Base-by-base conservation (phyloP, 2,113 vertebrate genomes). In the Antigone vipio region DNA sequence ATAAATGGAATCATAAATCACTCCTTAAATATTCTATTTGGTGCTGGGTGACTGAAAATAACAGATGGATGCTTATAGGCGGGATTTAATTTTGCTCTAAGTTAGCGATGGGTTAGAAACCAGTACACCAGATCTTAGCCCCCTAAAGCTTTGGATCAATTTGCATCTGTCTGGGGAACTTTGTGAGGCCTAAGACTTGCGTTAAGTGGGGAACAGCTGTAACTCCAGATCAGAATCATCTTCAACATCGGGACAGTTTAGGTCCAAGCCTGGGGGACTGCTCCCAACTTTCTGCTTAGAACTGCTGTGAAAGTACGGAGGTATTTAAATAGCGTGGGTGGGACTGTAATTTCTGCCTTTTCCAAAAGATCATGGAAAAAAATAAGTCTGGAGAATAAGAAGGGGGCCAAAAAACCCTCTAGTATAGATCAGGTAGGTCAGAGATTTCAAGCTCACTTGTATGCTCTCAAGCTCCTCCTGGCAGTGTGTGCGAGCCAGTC, bases 1-100 rank as follows among this genome's bases (percentile, higher is more conserved):
- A 88, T 96, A 97, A 97, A 94, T 84, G 71, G 83, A 96, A 96
- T 85, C 83, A 94, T 97, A 97, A 97, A 97, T 98, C 95, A 97
- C 90, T 82, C n/a, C 83, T 95, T 97, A 97, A 98, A 93, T 94
- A 92, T 95, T 96, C 96, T 83, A 32, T 67, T 97, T 92, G 56
- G 80, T 95, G 88, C 76, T 96, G 91, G 93, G 93, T 92, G 93
- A 91, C 68, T 85, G 92, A 92, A 97, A 96, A 89, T 96, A 97
- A 96, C 97, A 97, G 95, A 97, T 97, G 96, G 92, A 95, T 92
- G 89, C 94, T 91, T 91, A 85, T 76, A 81, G 86, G 78, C 0
- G 40, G 93, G 92, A 95, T 95, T 96, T 95, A 95, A 95, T 97
- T 92, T 93, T 73, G 12, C 34, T 89, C 49, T 21, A 44, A 92